Percentiles rank a stretch among this genome's conserved stretches.
Conservation (phyloP, 1,140 invertebrate species). For the Potamilus streckersoni region DNA sequence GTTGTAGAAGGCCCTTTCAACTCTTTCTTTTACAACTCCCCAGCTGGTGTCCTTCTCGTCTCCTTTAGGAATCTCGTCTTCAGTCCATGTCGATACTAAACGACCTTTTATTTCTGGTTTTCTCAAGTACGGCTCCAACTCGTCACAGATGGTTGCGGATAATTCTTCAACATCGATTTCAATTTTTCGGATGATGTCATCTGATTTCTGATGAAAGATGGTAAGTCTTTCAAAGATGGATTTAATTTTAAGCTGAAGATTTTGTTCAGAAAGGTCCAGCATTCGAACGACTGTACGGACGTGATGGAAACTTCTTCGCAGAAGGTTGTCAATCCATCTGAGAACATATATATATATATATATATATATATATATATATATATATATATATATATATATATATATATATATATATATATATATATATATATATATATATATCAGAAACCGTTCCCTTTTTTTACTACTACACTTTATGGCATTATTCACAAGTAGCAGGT, state of each 20-base stretch:
- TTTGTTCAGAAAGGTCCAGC: conserved; percentile 28
- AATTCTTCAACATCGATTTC: conserved; percentile 13
- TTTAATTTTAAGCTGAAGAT: conserved; percentile 26
- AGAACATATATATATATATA: conserved; percentile 1
- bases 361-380: too few species aligned
- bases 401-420: too few species aligned
- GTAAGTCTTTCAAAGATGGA: conserved; percentile 24
- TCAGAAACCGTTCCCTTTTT: too few species aligned
- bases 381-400: too few species aligned
- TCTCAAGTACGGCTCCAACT: conserved; percentile 9
- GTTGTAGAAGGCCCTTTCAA: conserved; percentile 14
- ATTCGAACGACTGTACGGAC: conserved; percentile 33
- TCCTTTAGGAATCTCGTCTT: conserved; percentile 3
- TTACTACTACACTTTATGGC: too few species aligned
- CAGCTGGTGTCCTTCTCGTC: neutral
- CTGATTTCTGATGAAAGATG: conserved; percentile 29
- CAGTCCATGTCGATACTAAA: conserved; percentile 7
- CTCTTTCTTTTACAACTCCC: conserved; percentile 14
- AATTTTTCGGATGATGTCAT: conserved; percentile 24
- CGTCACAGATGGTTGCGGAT: conserved; percentile 3
- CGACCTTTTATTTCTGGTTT: conserved; percentile 4
- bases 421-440: too few species aligned
- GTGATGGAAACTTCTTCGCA: conserved; percentile 29
- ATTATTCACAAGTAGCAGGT: too few species aligned
- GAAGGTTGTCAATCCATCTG: conserved; percentile 49